These are phyloP conservation scores for Calliopsis andreniformis DNA, from an alignment of 1,140 invertebrate genomes.

Conservation along the genomic window DNA sequence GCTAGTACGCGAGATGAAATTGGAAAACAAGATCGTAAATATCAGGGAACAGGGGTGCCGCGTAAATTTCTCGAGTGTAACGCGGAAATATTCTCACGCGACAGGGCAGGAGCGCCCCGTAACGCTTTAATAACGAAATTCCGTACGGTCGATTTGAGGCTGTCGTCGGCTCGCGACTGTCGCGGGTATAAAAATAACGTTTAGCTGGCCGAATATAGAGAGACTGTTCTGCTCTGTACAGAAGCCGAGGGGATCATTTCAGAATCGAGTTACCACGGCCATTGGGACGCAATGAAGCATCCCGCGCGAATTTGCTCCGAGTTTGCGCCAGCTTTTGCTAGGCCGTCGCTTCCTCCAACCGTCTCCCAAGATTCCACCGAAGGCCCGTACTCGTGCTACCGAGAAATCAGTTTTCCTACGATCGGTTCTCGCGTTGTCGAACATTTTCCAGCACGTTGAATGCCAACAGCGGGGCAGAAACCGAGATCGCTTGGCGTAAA, in stretches of 20 bases:
- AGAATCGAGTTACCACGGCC: slow-evolving; percentile 38
- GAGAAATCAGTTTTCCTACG: slow-evolving; percentile 14
- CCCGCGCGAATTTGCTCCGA: slow-evolving; percentile 32
- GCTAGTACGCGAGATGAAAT: not conserved
- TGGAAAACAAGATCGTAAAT: slow-evolving; percentile 28
- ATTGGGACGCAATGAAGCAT: slow-evolving; percentile 49
- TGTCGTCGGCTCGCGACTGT: too few relatives aligned
- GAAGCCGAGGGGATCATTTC: not conserved
- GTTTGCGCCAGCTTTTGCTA: slow-evolving; percentile 22
- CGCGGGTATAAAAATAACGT: slow-evolving; percentile 21
- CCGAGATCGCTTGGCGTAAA: not conserved
- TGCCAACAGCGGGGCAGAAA: not conserved
- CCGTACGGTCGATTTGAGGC: slow-evolving; percentile 30
- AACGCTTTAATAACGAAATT: slow-evolving; percentile 30
- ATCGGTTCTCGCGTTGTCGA: slow-evolving; percentile 9
- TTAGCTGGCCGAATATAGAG: slow-evolving; percentile 12
- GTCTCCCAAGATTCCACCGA: slow-evolving; percentile 1
- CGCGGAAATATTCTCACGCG: not conserved
- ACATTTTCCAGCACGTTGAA: not conserved
- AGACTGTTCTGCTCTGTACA: not conserved
- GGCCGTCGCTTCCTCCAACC: not conserved
- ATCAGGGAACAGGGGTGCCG: not conserved
- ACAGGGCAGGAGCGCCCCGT: not conserved
- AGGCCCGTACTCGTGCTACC: not conserved
- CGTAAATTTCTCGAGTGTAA: slow-evolving; percentile 16